phyloP scores from a whole-genome alignment of 2,113 vertebrate genomes.

The Electrona antarctica region DNA sequence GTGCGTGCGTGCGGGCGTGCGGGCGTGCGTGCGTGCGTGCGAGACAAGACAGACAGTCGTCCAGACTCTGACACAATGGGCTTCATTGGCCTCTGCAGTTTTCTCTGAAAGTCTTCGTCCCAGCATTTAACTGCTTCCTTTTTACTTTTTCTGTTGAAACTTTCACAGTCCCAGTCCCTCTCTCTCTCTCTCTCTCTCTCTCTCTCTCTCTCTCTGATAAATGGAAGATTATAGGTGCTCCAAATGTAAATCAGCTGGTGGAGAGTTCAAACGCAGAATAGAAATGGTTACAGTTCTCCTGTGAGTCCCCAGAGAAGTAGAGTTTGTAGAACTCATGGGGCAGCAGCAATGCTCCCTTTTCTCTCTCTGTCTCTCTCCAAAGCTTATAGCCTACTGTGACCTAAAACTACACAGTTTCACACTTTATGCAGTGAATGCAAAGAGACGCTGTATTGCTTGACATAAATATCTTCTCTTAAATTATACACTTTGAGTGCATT shows the following conservation, averaged over 20 bases:
- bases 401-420: slow-evolving; percentile 26
- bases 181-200: slow-evolving; percentile 2
- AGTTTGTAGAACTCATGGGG: slow-evolving; percentile 41
- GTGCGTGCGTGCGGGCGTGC: too few relatives aligned
- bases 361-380: slow-evolving; percentile 38
- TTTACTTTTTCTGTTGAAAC: neutral
- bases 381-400: slow-evolving; percentile 25
- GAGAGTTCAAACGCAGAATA: slow-evolving; percentile 74
- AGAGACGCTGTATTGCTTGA: too few relatives aligned
- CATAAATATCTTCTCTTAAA: too few relatives aligned
- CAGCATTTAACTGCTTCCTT: neutral
- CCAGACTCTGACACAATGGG: too few relatives aligned
- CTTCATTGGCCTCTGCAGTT: slow-evolving; percentile 30
- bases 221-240: slow-evolving; percentile 67
- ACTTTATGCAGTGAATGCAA: slow-evolving; percentile 2
- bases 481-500: too few relatives aligned
- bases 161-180: neutral
- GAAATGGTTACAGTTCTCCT: slow-evolving; percentile 58
- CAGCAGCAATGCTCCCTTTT: slow-evolving; percentile 35
- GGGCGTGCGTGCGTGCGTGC: too few relatives aligned
- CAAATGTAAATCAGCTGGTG: slow-evolving; percentile 75
- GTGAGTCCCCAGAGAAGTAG: slow-evolving; percentile 52
- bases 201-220: slow-evolving; percentile 63
- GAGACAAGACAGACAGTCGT: too few relatives aligned
- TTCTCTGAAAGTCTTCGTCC: too few relatives aligned